Conservation (phyloP, 2,888 invertebrate genomes). For the Tuta absoluta region DNA sequence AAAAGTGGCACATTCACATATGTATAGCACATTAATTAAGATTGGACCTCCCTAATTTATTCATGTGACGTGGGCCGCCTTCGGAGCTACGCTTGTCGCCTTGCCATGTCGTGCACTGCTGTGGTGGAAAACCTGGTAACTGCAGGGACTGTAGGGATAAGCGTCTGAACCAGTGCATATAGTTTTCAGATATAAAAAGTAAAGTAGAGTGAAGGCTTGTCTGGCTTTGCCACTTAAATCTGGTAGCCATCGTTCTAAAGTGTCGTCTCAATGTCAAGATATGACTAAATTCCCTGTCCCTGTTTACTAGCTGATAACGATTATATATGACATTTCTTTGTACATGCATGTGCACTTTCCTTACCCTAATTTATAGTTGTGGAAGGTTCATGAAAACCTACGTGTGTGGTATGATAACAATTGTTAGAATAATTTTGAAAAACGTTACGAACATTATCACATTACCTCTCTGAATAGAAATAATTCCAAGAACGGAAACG, state of each 20-base stretch:
- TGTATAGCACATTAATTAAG: slow-evolving; percentile 69
- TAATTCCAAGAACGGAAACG: background rate
- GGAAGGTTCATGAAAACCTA: background rate
- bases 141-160: background rate
- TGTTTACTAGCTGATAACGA: too few species aligned
- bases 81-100: slow-evolving; percentile 34
- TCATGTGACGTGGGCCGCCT: slow-evolving; percentile 62
- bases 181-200: background rate
- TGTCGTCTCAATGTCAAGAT: background rate
- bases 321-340: too few species aligned
- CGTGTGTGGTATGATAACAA: background rate
- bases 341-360: background rate
- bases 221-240: too few species aligned
- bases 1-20: slow-evolving; percentile 54
- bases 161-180: background rate
- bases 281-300: background rate
- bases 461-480: slow-evolving; percentile 9
- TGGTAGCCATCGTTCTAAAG: background rate
- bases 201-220: background rate
- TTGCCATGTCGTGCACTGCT: slow-evolving; percentile 46
- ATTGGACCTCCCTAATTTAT: slow-evolving; percentile 69
- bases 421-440: background rate
- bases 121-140: background rate
- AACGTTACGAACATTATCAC: slow-evolving; percentile 2
- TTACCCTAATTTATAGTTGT: background rate